A percentile compares a stretch with the other conserved stretches of the same genome.
Conservation (phyloP, 2,113 vertebrate species). For the Chinchilla lanigera region DNA sequence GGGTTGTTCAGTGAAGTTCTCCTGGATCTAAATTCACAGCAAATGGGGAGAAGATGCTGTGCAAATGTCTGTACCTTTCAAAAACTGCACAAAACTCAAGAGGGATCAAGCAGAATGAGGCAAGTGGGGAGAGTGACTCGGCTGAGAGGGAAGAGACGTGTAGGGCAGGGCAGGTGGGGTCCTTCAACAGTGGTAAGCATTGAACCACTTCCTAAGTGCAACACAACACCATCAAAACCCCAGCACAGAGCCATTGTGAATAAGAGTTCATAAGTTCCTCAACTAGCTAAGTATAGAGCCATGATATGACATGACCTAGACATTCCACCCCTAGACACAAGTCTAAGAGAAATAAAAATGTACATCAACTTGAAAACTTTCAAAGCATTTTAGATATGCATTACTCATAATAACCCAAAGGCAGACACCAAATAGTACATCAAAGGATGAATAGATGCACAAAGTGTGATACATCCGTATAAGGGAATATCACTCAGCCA, state of each 20-base stretch:
- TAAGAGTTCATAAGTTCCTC: neutral
- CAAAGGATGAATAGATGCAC: too few relatives aligned
- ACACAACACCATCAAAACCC: neutral
- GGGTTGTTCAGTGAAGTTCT: neutral
- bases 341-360: neutral
- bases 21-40: neutral
- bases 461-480: neutral
- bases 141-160: neutral
- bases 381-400: neutral
- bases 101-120: neutral
- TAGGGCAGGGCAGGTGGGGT: accelerated
- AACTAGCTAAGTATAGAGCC: neutral
- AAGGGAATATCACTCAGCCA: neutral
- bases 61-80: neutral
- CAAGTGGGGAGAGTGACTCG: accelerated
- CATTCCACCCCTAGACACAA: too few relatives aligned
- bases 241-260: neutral
- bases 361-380: neutral
- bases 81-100: neutral
- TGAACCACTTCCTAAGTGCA: neutral
- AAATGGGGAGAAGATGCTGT: neutral
- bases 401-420: neutral
- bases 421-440: neutral
- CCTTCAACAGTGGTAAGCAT: accelerated
- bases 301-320: neutral